Conservation (phyloP, 2,797 vertebrate genomes). For the Eulemur rubriventer region DNA sequence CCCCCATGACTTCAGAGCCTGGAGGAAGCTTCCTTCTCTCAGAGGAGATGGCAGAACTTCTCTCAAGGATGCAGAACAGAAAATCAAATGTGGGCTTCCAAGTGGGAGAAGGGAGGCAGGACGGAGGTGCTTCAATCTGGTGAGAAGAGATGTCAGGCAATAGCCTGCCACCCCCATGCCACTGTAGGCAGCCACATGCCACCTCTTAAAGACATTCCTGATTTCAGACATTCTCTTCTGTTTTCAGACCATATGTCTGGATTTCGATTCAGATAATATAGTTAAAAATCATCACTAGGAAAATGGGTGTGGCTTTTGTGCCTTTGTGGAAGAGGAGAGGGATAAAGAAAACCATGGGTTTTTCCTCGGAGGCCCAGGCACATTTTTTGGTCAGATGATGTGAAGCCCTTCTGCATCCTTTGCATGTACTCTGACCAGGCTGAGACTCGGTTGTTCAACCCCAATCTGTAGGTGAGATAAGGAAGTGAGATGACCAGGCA, state of each 20-base stretch:
- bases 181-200: not conserved
- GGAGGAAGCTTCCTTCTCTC: not conserved
- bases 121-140: not conserved
- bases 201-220: not conserved
- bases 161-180: not conserved
- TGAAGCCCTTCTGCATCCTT: not conserved
- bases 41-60: not conserved
- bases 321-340: not conserved
- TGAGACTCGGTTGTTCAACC: not conserved
- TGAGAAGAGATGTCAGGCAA: not conserved
- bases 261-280: not conserved
- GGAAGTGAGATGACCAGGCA: not conserved
- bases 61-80: not conserved
- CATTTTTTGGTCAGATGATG: not conserved
- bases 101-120: not conserved
- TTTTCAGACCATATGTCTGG: not conserved
- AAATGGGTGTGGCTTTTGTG: not conserved
- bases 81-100: not conserved
- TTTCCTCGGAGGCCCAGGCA: not conserved
- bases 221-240: not conserved
- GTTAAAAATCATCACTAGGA: not conserved
- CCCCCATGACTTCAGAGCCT: not conserved
- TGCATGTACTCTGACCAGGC: fast-evolving
- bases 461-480: not conserved
- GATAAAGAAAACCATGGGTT: fast-evolving